Percentiles rank a stretch among this genome's conserved stretches.
These are phyloP conservation scores for Otocyon megalotis DNA, from an alignment of 2,113 vertebrate genomes.

Conservation along the genomic window DNA sequence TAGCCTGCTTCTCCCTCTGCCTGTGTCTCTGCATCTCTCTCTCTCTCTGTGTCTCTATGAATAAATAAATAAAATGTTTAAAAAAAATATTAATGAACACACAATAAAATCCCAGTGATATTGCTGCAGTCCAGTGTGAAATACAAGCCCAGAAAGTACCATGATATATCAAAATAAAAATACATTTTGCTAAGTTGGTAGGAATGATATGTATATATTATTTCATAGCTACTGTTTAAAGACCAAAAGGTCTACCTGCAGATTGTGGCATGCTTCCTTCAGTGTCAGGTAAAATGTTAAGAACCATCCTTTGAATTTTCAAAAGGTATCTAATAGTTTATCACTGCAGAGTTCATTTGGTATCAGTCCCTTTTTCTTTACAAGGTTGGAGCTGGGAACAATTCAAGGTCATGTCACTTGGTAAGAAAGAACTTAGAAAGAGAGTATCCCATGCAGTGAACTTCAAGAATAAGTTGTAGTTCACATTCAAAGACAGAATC, in stretches of 20 bases:
- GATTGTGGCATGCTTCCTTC: neutral
- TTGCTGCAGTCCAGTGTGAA: neutral
- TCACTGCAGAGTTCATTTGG: neutral
- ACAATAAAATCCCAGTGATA: neutral
- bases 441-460: neutral
- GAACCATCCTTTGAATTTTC: neutral
- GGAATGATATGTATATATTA: conserved; percentile 15
- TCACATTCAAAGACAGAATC: neutral
- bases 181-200: neutral
- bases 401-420: neutral
- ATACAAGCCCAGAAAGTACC: neutral
- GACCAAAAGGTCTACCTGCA: conserved; percentile 65
- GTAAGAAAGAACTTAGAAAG: neutral
- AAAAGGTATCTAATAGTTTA: neutral
- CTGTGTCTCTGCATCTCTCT: no score
- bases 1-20: no score
- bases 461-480: neutral
- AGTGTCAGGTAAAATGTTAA: neutral
- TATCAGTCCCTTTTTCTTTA: neutral
- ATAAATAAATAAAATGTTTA: no score
- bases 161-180: conserved; percentile 18
- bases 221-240: conserved; percentile 55
- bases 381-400: neutral
- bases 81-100: conserved; percentile 38
- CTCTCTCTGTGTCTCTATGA: no score